Percentiles rank a stretch among this genome's conserved stretches.
Evolutionary conservation across 1,140 invertebrate genomes (phyloP).

Genomic region (Scaptomyza pallida): DNA sequence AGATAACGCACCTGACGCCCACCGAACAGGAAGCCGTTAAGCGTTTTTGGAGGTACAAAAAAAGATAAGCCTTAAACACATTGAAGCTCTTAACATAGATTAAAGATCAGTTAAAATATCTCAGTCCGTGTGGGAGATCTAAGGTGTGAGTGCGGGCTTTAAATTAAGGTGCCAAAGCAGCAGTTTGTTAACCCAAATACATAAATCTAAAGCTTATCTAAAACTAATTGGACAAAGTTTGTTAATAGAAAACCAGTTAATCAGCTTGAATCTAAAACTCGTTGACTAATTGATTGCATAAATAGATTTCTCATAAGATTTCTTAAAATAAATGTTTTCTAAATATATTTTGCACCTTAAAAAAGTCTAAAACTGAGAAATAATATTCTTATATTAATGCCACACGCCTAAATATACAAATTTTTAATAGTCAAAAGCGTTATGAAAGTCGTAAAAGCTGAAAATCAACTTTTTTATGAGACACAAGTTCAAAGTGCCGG

Average conservation of each 20-base stretch:
- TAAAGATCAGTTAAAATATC: conserved; percentile 5
- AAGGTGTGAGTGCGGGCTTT: conserved; percentile 31
- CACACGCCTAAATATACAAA: not conserved
- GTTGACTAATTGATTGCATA: conserved; percentile 20
- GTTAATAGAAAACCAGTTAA: conserved; percentile 36
- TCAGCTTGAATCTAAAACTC: conserved; percentile 1
- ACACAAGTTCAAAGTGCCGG: not conserved
- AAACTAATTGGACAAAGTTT: conserved; percentile 29
- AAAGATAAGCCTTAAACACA: conserved; percentile 45
- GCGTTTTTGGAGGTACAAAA: conserved; percentile 80
- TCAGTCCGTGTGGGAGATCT: conserved; percentile 12
- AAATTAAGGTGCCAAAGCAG: not conserved
- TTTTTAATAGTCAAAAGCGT: not conserved
- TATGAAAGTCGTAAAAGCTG: not conserved
- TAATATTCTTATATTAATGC: too few species aligned
- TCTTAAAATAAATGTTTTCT: not conserved
- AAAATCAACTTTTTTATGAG: not conserved
- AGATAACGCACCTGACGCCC: conserved; percentile 78
- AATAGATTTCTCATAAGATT: conserved; percentile 1
- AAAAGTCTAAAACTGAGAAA: too few species aligned
- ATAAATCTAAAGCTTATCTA: conserved; percentile 16
- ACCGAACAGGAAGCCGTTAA: conserved; percentile 80
- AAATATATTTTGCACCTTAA: not conserved
- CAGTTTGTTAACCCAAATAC: conserved; percentile 8
- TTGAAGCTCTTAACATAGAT: conserved; percentile 10